Base-by-base conservation (phyloP, 2,113 vertebrate genomes). In the Sebastes schlegelii region DNA sequence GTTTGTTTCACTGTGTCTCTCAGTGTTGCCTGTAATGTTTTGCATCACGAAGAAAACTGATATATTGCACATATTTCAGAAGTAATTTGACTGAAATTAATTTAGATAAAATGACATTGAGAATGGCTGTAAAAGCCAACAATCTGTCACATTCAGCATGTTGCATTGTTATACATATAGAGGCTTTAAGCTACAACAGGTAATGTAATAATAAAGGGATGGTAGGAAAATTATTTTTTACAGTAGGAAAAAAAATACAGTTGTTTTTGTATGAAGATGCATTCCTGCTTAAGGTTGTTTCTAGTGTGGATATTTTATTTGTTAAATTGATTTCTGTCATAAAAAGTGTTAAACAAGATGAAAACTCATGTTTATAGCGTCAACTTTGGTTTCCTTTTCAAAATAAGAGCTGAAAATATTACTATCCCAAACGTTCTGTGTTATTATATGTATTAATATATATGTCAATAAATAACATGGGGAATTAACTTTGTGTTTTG, bases 391-490 rank as follows among this genome's bases (percentile, higher is more conserved):
- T 80, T 57, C 1, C 40, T 34, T 79, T 80, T 76, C 77, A 71
- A 51, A 75, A 75, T 65, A 85, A 85, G 16, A 76, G 26, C 2
- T 8, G 1, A 45, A 14, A 43, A 23, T 4, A 13, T 9, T 16
- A 51, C 11, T 58, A 57, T 69, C 19, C 17, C 5, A 19, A 26
- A 61, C 2, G 2, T 48, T 1, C 1, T 57, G 11, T 21, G 4
- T 5, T 21, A 8, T 5, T 21, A 8, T 46, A 11, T 61, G 48
- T 77, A 3, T 26, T 26, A 46, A 13, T 13, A 26, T 7, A 40
- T 40, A 8, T 69, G 17, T 58, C 0, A 91, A 85, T 89, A 91
- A 91, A 89, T 3, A 3, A 63, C 0, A 12, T 83, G 4, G 5
- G 1, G 23, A 83, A 83, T 34, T 2, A 21, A 40, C 3, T 40